Conservation (phyloP, 2,888 invertebrate genomes). For the Gnatocerus cornutus region DNA sequence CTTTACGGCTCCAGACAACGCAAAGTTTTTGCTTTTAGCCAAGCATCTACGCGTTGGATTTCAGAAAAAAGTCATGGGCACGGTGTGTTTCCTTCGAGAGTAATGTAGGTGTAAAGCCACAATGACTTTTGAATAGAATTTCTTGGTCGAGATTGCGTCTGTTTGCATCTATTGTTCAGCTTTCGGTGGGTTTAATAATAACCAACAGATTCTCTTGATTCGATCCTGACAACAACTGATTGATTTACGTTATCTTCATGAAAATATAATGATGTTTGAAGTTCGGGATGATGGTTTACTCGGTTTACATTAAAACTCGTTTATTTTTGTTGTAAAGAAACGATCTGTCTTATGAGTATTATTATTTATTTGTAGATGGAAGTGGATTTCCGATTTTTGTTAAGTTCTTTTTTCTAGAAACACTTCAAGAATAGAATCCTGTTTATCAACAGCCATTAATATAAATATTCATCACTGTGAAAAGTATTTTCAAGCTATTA, state of each 20-base stretch:
- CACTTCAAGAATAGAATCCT: no score
- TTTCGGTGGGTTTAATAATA: constrained; percentile 32
- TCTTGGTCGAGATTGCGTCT: constrained; percentile 10
- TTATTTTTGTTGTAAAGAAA: not conserved
- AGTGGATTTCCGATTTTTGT: no score
- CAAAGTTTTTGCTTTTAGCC: constrained; percentile 14
- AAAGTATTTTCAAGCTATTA: no score
- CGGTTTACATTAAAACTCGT: not conserved
- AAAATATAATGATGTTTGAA: constrained; percentile 2
- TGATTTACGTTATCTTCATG: not conserved
- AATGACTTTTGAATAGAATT: constrained; percentile 5
- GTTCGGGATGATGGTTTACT: not conserved
- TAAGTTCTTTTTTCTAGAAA: no score
- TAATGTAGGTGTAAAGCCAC: not conserved
- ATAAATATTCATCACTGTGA: no score
- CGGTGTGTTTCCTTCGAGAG: not conserved
- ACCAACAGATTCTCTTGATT: constrained; percentile 18
- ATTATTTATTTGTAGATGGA: no score
- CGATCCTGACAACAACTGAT: constrained; percentile 10
- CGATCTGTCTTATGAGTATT: no score
- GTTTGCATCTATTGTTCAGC: constrained; percentile 15
- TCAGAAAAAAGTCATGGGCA: constrained; percentile 1
- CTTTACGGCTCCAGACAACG: constrained; percentile 26
- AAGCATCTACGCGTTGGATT: constrained; percentile 9
- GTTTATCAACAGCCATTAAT: no score